Evolutionary conservation across 2,888 invertebrate species (phyloP).

Genomic region (Drosophila lacicola): DNA sequence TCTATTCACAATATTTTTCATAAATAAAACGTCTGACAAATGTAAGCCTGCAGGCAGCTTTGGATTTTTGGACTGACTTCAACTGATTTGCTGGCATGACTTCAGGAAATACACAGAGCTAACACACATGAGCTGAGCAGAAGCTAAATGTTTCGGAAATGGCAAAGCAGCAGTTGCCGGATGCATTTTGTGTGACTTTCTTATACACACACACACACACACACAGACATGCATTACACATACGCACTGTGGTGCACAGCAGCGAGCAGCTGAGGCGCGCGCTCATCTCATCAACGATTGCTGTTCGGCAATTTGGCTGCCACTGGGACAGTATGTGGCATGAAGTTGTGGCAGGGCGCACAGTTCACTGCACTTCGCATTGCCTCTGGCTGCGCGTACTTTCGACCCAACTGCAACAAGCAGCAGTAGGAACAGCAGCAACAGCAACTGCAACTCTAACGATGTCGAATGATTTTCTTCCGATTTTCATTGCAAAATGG

Average conservation of each 20-base stretch:
- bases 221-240: constrained; percentile 36
- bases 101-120: constrained; percentile 25
- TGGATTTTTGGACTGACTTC: constrained; percentile 34
- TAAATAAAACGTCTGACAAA: constrained; percentile 28
- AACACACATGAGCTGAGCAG: constrained; percentile 1
- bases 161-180: constrained; percentile 67
- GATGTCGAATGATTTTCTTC: constrained; percentile 67
- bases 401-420: constrained; percentile 38
- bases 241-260: constrained; percentile 51
- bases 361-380: constrained; percentile 50
- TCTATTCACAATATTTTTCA: neutral
- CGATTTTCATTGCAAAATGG: constrained; percentile 50
- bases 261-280: constrained; percentile 47
- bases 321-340: neutral
- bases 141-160: constrained; percentile 78
- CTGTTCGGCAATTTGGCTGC: constrained; percentile 55
- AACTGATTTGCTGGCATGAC: constrained; percentile 68
- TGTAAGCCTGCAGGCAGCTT: constrained; percentile 22
- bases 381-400: constrained; percentile 42
- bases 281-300: constrained; percentile 65
- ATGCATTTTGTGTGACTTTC: constrained; percentile 64
- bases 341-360: constrained; percentile 2
- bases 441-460: constrained; percentile 26
- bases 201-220: constrained; percentile 10
- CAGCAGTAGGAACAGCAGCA: constrained; percentile 9